These are phyloP conservation scores for Brenthis ino DNA, from an alignment of 2,888 invertebrate species.

Conservation along the genomic window DNA sequence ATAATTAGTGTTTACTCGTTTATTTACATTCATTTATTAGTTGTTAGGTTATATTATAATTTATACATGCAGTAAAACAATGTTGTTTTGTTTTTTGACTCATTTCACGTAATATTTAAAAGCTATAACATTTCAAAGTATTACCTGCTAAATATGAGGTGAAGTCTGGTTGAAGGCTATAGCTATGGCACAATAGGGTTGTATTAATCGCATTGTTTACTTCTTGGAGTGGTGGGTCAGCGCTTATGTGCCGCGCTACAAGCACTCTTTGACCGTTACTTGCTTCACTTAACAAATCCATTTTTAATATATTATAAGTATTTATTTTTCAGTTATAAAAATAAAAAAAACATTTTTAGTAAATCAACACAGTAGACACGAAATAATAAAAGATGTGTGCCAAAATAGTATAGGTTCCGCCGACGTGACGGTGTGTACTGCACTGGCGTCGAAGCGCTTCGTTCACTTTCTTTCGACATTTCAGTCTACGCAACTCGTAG, in stretches of 20 bases:
- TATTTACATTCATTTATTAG: no score
- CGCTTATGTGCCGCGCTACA: conserved; percentile 62
- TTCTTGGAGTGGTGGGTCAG: conserved; percentile 54
- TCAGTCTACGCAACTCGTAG: conserved; percentile 62
- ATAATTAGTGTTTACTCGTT: no score
- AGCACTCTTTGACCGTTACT: conserved; percentile 54
- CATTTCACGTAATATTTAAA: neutral
- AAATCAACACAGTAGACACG: conserved; percentile 14
- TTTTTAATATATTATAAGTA: conserved; percentile 40
- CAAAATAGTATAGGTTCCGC: conserved; percentile 25
- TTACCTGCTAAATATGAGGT: conserved; percentile 69
- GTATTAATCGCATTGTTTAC: conserved; percentile 63
- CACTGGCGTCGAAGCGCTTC: conserved; percentile 52
- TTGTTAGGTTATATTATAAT: no score
- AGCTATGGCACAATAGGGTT: conserved; percentile 65
- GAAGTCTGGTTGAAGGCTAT: conserved; percentile 68
- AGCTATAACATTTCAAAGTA: conserved; percentile 20
- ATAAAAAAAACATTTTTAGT: conserved; percentile 25
- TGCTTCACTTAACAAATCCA: conserved; percentile 65
- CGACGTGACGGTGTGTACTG: conserved; percentile 36
- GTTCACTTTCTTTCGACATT: conserved; percentile 81
- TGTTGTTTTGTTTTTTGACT: no score
- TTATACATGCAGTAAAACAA: no score
- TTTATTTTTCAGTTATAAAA: conserved; percentile 19
- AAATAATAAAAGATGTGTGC: conserved; percentile 7